phyloP scores from a whole-genome alignment of 2,888 invertebrate species.

The Dendrolimus pini region DNA sequence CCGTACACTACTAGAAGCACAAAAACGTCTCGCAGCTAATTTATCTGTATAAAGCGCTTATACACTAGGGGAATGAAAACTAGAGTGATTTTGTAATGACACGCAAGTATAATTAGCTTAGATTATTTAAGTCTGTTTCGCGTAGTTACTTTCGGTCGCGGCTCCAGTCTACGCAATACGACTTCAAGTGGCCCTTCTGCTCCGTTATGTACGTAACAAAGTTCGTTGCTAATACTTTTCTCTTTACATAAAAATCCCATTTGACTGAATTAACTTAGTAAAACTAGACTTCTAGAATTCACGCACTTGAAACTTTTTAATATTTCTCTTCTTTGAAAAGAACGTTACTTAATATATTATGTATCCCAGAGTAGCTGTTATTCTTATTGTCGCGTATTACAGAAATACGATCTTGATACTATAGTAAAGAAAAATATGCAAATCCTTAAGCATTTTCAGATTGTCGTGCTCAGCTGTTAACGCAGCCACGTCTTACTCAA shows the following conservation, averaged over 20 bases:
- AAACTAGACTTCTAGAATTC: not conserved
- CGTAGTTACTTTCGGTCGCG: constrained; percentile 1
- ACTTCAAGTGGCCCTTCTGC: constrained; percentile 6
- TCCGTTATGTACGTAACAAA: not conserved
- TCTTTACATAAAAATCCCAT: not conserved
- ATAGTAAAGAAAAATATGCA: too few relatives aligned
- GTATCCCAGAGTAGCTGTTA: too few relatives aligned
- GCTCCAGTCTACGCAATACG: not conserved
- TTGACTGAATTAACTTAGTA: not conserved
- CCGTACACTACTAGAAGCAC: too few relatives aligned
- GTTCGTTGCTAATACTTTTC: not conserved
- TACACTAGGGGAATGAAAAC: not conserved
- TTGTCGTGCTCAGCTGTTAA: too few relatives aligned
- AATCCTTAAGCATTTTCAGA: too few relatives aligned
- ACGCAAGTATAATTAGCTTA: not conserved
- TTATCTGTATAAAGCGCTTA: too few relatives aligned
- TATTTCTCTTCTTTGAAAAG: not conserved
- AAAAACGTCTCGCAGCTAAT: too few relatives aligned
- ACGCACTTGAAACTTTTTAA: not conserved
- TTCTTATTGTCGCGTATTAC: too few relatives aligned
- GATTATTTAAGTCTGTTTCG: constrained; percentile 14
- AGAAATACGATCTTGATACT: too few relatives aligned
- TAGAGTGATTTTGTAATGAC: not conserved
- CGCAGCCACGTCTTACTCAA: too few relatives aligned
- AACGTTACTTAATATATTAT: too few relatives aligned